Conservation (phyloP, 2,888 invertebrate genomes). For the Amphipoea oculea region DNA sequence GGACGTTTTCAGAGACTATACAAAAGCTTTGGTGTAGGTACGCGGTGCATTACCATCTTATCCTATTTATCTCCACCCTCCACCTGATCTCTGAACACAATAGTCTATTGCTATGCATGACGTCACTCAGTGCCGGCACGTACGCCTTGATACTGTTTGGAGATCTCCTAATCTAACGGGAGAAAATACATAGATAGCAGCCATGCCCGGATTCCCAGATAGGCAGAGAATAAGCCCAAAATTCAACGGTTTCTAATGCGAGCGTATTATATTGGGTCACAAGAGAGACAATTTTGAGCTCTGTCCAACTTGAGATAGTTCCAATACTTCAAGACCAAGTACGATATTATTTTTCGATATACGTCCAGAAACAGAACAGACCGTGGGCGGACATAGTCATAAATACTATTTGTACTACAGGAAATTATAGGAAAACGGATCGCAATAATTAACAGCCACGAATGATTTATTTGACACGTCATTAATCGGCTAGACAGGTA, state of each 20-base stretch:
- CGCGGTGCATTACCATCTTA: conserved; percentile 35
- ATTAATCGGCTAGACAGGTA: conserved; percentile 43
- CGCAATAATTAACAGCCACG: conserved; percentile 50
- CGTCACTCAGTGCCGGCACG: conserved; percentile 47
- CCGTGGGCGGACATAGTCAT: background rate
- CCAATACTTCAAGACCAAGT: conserved; percentile 12
- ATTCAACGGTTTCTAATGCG: conserved; percentile 4
- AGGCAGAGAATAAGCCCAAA: background rate
- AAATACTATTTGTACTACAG: conserved; percentile 9
- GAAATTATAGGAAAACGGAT: conserved; percentile 46
- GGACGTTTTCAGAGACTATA: background rate
- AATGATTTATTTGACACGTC: conserved; percentile 52
- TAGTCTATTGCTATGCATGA: conserved; percentile 60
- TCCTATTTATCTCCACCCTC: conserved; percentile 14
- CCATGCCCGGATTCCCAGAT: conserved; percentile 6
- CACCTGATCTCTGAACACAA: conserved; percentile 42
- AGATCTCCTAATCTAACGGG: conserved; percentile 47
- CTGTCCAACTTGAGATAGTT: conserved; percentile 1
- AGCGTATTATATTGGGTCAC: background rate
- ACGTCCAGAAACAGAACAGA: background rate
- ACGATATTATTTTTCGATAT: conserved; percentile 1
- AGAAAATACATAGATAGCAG: conserved; percentile 37
- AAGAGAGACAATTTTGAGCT: conserved; percentile 3
- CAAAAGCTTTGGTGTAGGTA: conserved; percentile 5
- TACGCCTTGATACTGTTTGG: conserved; percentile 46